Conservation (phyloP, 2,888 invertebrate species). For the Cryptus viduatorius region DNA sequence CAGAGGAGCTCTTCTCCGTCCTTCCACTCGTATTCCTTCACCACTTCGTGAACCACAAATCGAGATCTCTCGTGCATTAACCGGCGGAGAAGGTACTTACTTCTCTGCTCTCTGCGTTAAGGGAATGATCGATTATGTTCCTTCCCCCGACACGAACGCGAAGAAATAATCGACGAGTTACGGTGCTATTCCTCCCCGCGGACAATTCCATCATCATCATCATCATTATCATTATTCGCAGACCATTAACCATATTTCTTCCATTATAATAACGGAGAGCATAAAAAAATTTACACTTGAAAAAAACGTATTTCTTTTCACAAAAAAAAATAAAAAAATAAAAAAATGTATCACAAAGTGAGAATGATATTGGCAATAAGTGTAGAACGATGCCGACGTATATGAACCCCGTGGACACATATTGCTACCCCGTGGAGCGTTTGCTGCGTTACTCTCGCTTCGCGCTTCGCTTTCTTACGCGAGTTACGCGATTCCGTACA, state of each 20-base stretch:
- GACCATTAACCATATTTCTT: neutral
- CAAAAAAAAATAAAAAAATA: neutral
- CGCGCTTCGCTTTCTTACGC: conserved; percentile 11
- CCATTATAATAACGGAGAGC: neutral
- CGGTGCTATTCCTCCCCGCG: neutral
- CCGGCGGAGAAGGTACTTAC: conserved; percentile 20
- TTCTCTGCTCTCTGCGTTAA: neutral
- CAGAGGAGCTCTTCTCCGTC: conserved; percentile 30
- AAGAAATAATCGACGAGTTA: conserved; percentile 12
- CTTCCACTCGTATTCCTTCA: conserved; percentile 24
- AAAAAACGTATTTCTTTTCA: conserved; percentile 1
- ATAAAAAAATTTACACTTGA: neutral
- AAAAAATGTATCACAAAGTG: conserved; percentile 28
- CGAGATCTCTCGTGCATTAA: conserved; percentile 42
- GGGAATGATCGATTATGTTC: conserved; percentile 41
- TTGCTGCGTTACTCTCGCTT: conserved; percentile 20
- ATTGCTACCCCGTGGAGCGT: conserved; percentile 49
- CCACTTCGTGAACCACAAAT: conserved; percentile 35
- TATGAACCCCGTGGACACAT: conserved; percentile 39
- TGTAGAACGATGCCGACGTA: conserved; percentile 7
- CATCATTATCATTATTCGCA: neutral
- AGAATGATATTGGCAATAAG: conserved; percentile 15
- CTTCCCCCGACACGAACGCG: neutral
- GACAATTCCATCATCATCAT: conserved; percentile 13
- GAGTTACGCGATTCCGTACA: conserved; percentile 45